Evolutionary conservation across 2,797 vertebrate species (phyloP).

Genomic region (Ammospiza maritima): DNA sequence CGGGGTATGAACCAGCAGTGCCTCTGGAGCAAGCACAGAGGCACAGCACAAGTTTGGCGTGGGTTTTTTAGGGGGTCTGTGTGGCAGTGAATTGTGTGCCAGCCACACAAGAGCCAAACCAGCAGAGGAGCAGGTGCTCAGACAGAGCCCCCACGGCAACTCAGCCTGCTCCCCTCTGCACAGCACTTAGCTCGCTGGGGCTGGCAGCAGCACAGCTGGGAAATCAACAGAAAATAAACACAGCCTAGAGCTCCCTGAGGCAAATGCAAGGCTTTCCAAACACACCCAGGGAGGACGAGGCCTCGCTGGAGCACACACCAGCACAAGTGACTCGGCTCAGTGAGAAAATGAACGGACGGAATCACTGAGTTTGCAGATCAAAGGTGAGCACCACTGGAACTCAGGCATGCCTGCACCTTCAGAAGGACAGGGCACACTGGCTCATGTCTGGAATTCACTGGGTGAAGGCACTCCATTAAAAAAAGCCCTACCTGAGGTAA

Average conservation of each 20-base stretch:
- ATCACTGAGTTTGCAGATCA: background rate
- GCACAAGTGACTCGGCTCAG: background rate
- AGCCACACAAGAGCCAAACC: background rate
- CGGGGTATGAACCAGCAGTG: background rate
- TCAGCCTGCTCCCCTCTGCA: background rate
- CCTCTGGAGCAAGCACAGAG: background rate
- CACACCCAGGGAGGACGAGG: rapidly evolving
- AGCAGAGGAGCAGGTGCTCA: background rate
- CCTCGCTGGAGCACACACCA: background rate
- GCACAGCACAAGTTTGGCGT: background rate
- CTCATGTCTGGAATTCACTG: background rate
- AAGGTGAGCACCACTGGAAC: background rate
- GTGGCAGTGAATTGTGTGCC: background rate
- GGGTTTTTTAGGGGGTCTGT: background rate
- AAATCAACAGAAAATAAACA: background rate
- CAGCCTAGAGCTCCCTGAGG: rapidly evolving
- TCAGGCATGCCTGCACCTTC: background rate
- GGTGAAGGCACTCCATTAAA: background rate
- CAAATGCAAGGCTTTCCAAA: background rate
- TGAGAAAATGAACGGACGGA: rapidly evolving
- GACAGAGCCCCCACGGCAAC: background rate
- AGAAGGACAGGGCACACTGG: background rate
- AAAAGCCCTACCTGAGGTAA: background rate
- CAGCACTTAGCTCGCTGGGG: background rate
- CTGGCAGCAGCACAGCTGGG: too few species aligned